These are phyloP conservation scores for Eira barbara DNA, from an alignment of 2,113 vertebrate genomes.

Conservation along the genomic window DNA sequence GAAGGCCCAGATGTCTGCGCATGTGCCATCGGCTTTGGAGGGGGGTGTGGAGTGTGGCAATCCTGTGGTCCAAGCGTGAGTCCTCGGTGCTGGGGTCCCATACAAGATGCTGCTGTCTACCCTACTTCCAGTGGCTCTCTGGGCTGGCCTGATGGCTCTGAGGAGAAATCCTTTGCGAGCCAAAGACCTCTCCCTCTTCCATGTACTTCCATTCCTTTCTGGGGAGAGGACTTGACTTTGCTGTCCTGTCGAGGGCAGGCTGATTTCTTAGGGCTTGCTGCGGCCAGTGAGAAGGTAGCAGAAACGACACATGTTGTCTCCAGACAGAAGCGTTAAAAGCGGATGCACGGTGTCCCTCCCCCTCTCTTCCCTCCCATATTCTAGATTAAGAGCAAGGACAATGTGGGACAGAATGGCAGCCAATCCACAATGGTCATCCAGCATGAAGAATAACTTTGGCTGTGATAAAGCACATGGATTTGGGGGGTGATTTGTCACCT, in stretches of 20 bases:
- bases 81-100: background rate
- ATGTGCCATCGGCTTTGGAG: background rate
- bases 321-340: background rate
- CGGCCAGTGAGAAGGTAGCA: background rate
- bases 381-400: background rate
- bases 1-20: background rate
- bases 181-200: background rate
- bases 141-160: background rate
- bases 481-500: background rate
- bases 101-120: background rate
- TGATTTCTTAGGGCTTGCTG: background rate
- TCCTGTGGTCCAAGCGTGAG: no score
- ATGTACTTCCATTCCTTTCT: background rate
- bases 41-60: fast-evolving
- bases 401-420: background rate
- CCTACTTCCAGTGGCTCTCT: background rate
- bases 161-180: background rate
- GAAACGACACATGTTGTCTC: background rate
- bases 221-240: background rate
- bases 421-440: background rate
- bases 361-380: background rate
- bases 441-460: background rate
- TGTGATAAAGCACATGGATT: background rate
- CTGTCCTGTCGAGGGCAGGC: background rate
- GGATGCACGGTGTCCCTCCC: background rate